phyloP scores from a whole-genome alignment of 2,888 invertebrate genomes.

The Sericinus montela region DNA sequence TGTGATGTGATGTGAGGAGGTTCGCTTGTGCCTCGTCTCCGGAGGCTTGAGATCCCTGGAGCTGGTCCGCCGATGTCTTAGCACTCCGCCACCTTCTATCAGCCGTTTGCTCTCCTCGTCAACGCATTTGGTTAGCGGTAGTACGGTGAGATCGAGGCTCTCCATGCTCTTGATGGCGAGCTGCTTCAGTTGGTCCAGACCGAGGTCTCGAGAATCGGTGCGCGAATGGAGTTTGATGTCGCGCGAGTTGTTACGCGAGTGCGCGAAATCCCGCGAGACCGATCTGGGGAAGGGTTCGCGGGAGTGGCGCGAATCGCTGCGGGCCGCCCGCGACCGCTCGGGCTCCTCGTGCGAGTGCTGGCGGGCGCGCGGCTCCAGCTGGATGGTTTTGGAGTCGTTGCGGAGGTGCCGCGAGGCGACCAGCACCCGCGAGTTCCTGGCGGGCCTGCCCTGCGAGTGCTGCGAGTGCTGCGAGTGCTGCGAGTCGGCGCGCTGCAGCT shows the following conservation, averaged over 20 bases:
- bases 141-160: constrained; percentile 60
- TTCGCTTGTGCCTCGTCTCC: constrained; percentile 62
- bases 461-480: constrained; percentile 65
- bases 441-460: constrained; percentile 39
- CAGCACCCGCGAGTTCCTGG: constrained; percentile 60
- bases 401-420: constrained; percentile 78
- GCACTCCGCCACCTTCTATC: constrained; percentile 57
- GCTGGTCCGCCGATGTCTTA: constrained; percentile 81
- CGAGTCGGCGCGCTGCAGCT: constrained; percentile 65
- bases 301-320: constrained; percentile 43
- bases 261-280: constrained; percentile 46
- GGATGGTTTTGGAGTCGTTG: constrained; percentile 82
- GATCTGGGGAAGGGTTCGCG: constrained; percentile 43
- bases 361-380: constrained; percentile 78
- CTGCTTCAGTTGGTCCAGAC: constrained; percentile 66
- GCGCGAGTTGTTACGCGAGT: constrained; percentile 72
- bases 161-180: constrained; percentile 71
- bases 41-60: constrained; percentile 74
- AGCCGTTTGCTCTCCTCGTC: constrained; percentile 73
- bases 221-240: constrained; percentile 68
- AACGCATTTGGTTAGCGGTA: constrained; percentile 53
- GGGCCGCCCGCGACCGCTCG: constrained; percentile 38
- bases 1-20: constrained; percentile 70
- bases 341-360: constrained; percentile 55
- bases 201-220: constrained; percentile 70